Evolutionary conservation across 2,888 invertebrate species (phyloP), one percentile per base, ranked within the genome.

Genomic region (Caenorhabditis imperialis): DNA sequence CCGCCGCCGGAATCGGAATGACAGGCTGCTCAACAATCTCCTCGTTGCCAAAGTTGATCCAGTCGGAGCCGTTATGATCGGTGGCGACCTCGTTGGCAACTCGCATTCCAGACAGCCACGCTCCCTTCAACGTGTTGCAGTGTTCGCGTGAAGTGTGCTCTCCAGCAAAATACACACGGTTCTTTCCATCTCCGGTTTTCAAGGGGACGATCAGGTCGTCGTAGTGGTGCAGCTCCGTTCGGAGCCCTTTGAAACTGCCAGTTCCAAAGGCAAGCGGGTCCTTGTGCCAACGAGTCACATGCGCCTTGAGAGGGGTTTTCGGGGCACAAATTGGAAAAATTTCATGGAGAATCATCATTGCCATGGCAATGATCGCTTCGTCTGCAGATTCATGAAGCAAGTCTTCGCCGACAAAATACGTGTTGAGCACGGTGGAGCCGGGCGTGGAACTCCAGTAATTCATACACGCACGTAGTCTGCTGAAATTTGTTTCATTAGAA

Each of bases 61-160:
- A 67, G 12, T 8, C 50, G 23, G 57, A n/a, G 10, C 93, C 93
- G 76, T 94, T 90, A 80, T 94, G 92, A 84, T 94, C 93, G 57
- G 99, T 96, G 0, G 96, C 94, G 83, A 99, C 94, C 5, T 95
- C 92, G 14, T 96, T 96, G 0, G 98, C 97, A 89, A 97, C 98
- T 25, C 98, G 92, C 16, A 97, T 90, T 0, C 98, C 99, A 81
- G 96, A 96, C 20, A 99, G 91, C 86, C 98, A 93, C 2, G 99
- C 99, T 4, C 81, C 81, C 51, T 77, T 38, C 7, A 71, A 22
- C 0, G 99, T 98, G 2, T 98, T 98, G 0, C 97, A 97, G 89
- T 98, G 98, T 90, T 97, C 95, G 1, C 96, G 92, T 89, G 96
- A 96, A 1, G 99, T 99, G 89, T 99, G 99, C 89, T 99, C 99